Percentiles rank a stretch among this genome's conserved stretches.
These are phyloP conservation scores for Cossypha caffra DNA, from an alignment of 2,797 vertebrate species.

Conservation along the genomic window DNA sequence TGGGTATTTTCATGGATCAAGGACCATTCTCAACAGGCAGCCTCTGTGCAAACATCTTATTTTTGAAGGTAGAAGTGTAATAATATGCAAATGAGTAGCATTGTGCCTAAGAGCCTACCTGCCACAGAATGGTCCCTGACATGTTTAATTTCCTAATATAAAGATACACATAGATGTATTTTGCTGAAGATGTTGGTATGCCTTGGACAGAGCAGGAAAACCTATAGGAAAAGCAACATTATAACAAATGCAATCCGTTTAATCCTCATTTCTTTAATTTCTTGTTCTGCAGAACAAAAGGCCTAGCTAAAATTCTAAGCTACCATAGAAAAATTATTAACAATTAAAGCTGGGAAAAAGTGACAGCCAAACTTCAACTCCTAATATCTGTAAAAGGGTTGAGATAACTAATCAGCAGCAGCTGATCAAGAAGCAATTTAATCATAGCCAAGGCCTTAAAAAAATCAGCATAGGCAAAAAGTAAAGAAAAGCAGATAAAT, in stretches of 20 bases:
- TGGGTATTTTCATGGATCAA: neutral
- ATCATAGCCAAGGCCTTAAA: neutral
- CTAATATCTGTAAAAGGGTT: neutral
- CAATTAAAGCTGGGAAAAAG: neutral
- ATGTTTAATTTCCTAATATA: neutral
- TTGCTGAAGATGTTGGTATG: neutral
- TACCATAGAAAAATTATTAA: neutral
- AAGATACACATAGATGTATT: neutral
- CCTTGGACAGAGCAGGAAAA: neutral
- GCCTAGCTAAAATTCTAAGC: neutral
- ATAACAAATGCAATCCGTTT: neutral
- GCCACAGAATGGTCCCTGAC: neutral
- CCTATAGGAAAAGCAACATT: neutral
- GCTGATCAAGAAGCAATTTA: constrained; percentile 27
- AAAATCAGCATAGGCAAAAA: constrained; percentile 33
- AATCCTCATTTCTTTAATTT: neutral
- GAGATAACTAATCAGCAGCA: constrained; percentile 24
- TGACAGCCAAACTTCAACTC: neutral
- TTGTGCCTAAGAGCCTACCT: neutral
- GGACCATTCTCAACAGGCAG: neutral
- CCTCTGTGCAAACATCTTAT: neutral
- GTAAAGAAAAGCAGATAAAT: constrained; percentile 37
- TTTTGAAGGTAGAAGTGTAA: neutral
- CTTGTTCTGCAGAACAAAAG: neutral
- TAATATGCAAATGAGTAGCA: neutral